Conservation (phyloP, 1,140 invertebrate genomes). For the Leguminivora glycinivorella region DNA sequence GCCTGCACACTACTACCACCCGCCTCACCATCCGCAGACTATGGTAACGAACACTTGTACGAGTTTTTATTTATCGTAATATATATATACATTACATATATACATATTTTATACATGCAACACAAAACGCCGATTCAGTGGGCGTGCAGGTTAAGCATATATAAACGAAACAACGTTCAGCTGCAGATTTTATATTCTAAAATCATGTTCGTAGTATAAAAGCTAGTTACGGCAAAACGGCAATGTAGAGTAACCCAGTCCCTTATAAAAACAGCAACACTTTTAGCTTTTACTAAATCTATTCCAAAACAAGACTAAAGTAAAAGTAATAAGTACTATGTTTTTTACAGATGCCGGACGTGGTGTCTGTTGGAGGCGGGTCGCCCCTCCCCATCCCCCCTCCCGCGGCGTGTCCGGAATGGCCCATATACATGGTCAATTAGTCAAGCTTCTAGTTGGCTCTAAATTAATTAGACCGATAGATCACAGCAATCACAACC, state of each 20-base stretch:
- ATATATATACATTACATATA: too few relatives aligned
- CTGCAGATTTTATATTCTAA: too few relatives aligned
- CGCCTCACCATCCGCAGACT: conserved; percentile 72
- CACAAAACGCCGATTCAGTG: too few relatives aligned
- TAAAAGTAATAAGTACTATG: background rate
- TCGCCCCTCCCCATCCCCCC: conserved; percentile 66
- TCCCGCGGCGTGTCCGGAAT: conserved; percentile 63
- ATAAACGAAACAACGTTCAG: too few relatives aligned
- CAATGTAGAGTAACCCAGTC: too few relatives aligned
- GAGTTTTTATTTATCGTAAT: too few relatives aligned
- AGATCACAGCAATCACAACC: background rate
- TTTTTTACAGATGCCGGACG: conserved; percentile 59
- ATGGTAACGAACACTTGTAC: conserved; percentile 63
- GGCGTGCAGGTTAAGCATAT: too few relatives aligned
- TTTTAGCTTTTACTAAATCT: background rate
- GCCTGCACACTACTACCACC: conserved; percentile 89
- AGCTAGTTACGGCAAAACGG: too few relatives aligned
- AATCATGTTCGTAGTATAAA: too few relatives aligned
- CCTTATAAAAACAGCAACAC: too few relatives aligned
- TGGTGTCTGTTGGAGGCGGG: conserved; percentile 65
- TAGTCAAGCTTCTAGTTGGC: conserved; percentile 31
- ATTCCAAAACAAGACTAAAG: too few relatives aligned
- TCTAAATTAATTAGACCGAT: background rate
- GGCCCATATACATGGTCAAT: conserved; percentile 74
- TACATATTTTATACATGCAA: too few relatives aligned